These are phyloP conservation scores for Sphaeramia orbicularis DNA, from an alignment of 2,797 vertebrate species.

Conservation along the genomic window DNA sequence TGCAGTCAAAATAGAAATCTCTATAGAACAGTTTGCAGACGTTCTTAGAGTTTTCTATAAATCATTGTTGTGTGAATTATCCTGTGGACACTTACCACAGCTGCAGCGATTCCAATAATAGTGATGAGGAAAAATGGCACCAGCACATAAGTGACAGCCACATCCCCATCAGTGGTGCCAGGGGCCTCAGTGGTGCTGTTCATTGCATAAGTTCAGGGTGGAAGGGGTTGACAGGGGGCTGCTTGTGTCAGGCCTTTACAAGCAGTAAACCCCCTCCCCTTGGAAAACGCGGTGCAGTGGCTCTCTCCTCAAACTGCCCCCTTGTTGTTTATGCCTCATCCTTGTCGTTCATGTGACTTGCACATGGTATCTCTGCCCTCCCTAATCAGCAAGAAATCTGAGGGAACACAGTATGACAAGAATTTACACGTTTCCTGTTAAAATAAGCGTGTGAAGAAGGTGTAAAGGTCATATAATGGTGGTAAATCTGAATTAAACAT, in stretches of 20 bases:
- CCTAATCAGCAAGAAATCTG: constrained; percentile 71
- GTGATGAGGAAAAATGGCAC: constrained; percentile 94
- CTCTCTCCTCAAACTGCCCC: constrained; percentile 61
- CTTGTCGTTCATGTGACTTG: constrained; percentile 85
- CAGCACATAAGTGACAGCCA: constrained; percentile 89
- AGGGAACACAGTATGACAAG: constrained; percentile 19
- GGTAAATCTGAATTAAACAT: no score
- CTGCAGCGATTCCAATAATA: constrained; percentile 87
- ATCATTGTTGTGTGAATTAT: neutral
- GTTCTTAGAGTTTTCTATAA: neutral
- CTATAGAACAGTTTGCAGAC: neutral
- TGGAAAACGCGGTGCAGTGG: constrained; percentile 50
- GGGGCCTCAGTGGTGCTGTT: constrained; percentile 89
- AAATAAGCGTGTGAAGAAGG: neutral
- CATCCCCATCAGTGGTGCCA: constrained; percentile 80
- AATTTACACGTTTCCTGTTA: constrained; percentile 5
- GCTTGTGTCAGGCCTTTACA: constrained; percentile 46
- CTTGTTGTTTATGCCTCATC: constrained; percentile 80
- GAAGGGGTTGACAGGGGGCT: constrained; percentile 29
- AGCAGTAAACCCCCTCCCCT: constrained; percentile 47
- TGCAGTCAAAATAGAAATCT: neutral
- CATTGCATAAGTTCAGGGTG: constrained; percentile 75
- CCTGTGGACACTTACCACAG: constrained; percentile 87
- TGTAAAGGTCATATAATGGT: neutral
- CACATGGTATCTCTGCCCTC: constrained; percentile 80